Conservation (phyloP, 2,797 vertebrate species). For the Nyctalus aviator region DNA sequence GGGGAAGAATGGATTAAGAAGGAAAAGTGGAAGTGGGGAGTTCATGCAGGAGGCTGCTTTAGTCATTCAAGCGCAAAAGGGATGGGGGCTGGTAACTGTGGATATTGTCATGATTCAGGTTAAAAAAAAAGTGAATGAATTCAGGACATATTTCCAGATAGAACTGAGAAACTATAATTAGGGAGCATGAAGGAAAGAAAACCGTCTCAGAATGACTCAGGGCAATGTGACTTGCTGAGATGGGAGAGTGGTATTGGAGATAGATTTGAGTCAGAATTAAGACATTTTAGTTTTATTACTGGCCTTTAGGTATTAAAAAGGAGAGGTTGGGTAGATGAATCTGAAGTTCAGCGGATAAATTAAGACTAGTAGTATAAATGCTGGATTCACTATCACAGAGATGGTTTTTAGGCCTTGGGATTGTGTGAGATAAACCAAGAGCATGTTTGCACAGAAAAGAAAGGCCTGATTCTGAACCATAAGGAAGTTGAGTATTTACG, state of each 20-base stretch:
- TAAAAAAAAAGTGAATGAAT: background rate
- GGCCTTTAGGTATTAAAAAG: background rate
- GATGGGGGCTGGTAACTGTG: background rate
- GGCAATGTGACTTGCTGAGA: background rate
- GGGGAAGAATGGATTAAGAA: background rate
- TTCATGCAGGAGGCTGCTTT: background rate
- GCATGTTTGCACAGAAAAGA: background rate
- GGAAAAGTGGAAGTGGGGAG: background rate
- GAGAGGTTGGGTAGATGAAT: background rate
- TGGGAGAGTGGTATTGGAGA: background rate
- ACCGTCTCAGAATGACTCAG: background rate
- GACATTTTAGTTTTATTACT: background rate
- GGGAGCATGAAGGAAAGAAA: background rate
- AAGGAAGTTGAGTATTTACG: background rate
- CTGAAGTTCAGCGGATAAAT: background rate
- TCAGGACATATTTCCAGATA: background rate
- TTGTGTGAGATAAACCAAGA: background rate
- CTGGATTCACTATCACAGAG: background rate
- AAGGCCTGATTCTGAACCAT: background rate
- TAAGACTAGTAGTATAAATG: background rate
- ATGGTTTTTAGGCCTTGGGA: background rate
- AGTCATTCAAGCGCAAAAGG: background rate
- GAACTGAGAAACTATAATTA: background rate
- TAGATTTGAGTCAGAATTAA: background rate
- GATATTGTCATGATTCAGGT: background rate